Base-by-base conservation (phyloP, 1,140 invertebrate species). In the Formica selysi region DNA sequence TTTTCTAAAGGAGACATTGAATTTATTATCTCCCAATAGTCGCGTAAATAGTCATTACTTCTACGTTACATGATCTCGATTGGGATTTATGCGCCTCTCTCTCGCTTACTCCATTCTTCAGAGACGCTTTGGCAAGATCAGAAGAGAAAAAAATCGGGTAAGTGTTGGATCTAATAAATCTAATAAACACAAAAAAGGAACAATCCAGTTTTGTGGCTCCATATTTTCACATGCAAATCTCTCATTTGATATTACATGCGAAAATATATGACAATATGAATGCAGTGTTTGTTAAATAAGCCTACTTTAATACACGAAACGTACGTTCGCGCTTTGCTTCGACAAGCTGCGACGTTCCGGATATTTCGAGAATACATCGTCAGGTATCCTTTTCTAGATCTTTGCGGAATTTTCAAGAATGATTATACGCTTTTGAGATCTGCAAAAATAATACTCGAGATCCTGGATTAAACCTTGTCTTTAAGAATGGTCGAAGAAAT, bases 261-360 rank as follows among this genome's bases (percentile, higher is more conserved):
- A 48, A 11, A 29, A 32, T 36, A 73, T 8, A 10, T 73, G 11
- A 73, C 10, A 54, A 32, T 54, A 16, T 36, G 10, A 22, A 36
- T 73, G n/a, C 7, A 5, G 2, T 22, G 13, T 62, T 76, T 59
- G n/a, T 41, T 38, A 84, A 84, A 54, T 85, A 65, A 10, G 10
- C 16, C 67, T 19, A 71, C 59, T 32, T 65, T 59, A 38, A 65
- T 16, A 29, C 13, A 4, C 13, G 38, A 70, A 1, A 38, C 22
- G 19, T 41, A 48, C 48, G 19, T 44, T 61, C 22, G 16, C 26
- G 36, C 26, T 44, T 59, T 44, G 6, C 13, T 68, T 29, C 44
- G 64, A 80, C 32, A 8, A 71, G 44, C 29, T 22, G 22, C 22
- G 4, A 64, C 29, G 3, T 36, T 36, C 3, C 2, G 11, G 29